These are phyloP conservation scores for Prostheceraeus crozeri DNA, from an alignment of 2,888 invertebrate genomes.

Conservation along the genomic window DNA sequence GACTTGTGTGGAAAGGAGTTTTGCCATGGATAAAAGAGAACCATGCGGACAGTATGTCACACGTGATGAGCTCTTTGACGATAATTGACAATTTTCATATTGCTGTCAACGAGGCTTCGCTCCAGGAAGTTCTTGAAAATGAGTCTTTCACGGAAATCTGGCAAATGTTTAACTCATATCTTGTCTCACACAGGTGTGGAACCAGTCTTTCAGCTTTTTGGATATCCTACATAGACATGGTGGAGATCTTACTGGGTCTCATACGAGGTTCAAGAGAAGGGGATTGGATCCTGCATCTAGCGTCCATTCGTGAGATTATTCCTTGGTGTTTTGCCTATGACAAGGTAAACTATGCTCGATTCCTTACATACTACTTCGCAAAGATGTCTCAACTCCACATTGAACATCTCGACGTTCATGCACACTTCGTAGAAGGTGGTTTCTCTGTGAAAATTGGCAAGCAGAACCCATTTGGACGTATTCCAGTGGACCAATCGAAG, in stretches of 20 bases:
- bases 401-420: too few relatives aligned
- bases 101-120: slow-evolving; percentile 29
- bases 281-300: not conserved
- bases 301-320: slow-evolving; percentile 1
- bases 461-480: not conserved
- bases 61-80: slow-evolving; percentile 24
- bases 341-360: slow-evolving; percentile 14
- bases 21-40: slow-evolving; percentile 32
- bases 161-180: not conserved
- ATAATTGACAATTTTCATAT: slow-evolving; percentile 24
- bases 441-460: not conserved
- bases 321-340: slow-evolving; percentile 27
- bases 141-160: not conserved
- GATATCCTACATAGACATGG: slow-evolving; percentile 22
- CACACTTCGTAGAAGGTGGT: slow-evolving; percentile 3
- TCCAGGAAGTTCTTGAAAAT: slow-evolving; percentile 17
- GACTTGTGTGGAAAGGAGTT: too few relatives aligned
- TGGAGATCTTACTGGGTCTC: slow-evolving; percentile 19
- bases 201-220: slow-evolving; percentile 20
- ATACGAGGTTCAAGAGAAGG: slow-evolving; percentile 18
- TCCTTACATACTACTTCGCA: slow-evolving; percentile 27
- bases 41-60: slow-evolving; percentile 37
- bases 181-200: slow-evolving; percentile 10
- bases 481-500: not conserved
- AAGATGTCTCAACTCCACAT: too few relatives aligned